Base-by-base conservation (phyloP, 2,888 invertebrate species). In the Cephus nigrinus region DNA sequence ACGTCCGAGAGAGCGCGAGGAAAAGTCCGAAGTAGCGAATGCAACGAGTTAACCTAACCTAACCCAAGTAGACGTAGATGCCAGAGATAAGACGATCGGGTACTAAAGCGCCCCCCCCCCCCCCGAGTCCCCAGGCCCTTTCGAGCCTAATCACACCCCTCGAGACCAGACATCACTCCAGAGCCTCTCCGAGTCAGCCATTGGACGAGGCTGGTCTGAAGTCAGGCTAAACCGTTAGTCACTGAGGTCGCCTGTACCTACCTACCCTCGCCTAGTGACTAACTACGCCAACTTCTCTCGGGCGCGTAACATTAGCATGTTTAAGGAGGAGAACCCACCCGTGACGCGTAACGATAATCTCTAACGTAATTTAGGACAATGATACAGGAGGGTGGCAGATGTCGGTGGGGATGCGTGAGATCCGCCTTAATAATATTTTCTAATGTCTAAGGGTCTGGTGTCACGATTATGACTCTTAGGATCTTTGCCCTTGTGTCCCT, bases 161-260 rank as follows among this genome's bases (percentile, higher is more conserved):
- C 77, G 83, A 83, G 82, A 83, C 83, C 78, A 81, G 80, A 83
- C 83, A 76, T 79, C 81, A 78, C 80, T 82, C 78, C 78, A 78
- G 35, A 79, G 74, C 73, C 78, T 73, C 74, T 55, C 68, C n/a
- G 32, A 30, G 12, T 69, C n/a, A 69, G n/a, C 30, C 30, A 4
- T 69, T 15, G 69, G 69, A 69, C 3, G 12, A 30, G 12, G 2
- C 1, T 4, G 1, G 40, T 40, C 40, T 15, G 15, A 15, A 15
- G 40, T 40, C 40, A 40, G 15, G 15, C 0, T 40, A 15, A 40
- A 40, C 40, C 40, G 40, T 40, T 15, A 15, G 15, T 0, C 5
- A 40, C 40, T 40, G 40, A 40, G 15, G 15, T 5, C 40, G 40
- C 15, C 15, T 40, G 15, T 15, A 15, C 40, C 40, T 40, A 15